Conservation (phyloP, 2,113 vertebrate species). For the Chlamydotis undulata region DNA sequence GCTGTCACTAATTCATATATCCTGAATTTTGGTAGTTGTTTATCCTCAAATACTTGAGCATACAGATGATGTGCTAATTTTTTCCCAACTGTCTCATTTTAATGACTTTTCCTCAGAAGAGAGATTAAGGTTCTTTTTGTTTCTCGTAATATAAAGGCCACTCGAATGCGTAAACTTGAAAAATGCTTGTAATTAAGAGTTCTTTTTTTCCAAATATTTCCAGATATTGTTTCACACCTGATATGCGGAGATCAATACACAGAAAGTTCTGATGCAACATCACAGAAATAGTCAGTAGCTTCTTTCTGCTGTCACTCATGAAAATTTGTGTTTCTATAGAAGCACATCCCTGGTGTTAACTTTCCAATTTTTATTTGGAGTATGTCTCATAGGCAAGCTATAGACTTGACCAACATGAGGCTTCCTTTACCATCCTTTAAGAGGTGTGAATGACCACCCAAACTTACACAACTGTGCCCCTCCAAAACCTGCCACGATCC, state of each 20-base stretch:
- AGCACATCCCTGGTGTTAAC: neutral
- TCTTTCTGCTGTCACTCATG: neutral
- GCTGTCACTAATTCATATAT: neutral
- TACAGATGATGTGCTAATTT: neutral
- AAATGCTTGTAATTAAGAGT: neutral
- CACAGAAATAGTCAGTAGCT: neutral
- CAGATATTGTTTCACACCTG: neutral
- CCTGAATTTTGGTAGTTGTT: neutral
- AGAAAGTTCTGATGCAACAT: neutral
- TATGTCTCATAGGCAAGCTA: neutral
- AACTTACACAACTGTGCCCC: neutral
- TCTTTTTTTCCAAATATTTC: neutral
- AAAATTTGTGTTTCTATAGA: neutral
- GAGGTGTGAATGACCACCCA: neutral
- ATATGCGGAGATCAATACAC: accelerated
- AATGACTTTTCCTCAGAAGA: neutral
- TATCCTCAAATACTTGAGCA: neutral
- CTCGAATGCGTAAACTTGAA: neutral
- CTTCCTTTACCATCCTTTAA: neutral
- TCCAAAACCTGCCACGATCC: neutral
- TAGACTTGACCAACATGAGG: neutral
- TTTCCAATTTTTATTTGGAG: neutral
- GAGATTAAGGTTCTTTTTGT: neutral
- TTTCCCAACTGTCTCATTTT: neutral
- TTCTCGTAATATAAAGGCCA: neutral